Conservation (phyloP, 2,797 vertebrate genomes). For the Acanthis flammea region DNA sequence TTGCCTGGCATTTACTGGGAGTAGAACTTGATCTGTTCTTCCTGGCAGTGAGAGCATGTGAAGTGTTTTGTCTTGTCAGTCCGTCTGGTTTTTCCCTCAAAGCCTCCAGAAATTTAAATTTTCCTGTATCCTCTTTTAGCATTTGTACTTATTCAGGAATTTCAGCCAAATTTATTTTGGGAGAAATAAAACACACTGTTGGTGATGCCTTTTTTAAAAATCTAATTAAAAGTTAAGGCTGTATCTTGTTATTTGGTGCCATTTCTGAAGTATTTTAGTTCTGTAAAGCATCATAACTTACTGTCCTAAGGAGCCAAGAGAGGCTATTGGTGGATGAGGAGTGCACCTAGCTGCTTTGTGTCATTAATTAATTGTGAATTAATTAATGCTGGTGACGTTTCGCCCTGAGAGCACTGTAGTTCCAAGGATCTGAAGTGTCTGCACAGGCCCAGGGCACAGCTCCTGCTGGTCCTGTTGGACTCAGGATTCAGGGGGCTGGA, state of each 20-base stretch:
- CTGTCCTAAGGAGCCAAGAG: background rate
- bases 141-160: background rate
- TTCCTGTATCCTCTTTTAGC: background rate
- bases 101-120: background rate
- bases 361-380: background rate
- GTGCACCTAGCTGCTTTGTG: background rate
- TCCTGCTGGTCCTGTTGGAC: background rate
- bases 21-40: background rate
- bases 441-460: background rate
- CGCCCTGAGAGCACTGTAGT: background rate
- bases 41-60: background rate
- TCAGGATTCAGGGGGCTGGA: background rate
- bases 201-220: background rate
- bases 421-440: background rate
- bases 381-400: background rate
- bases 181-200: background rate
- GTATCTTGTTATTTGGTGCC: background rate
- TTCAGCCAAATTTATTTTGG: background rate
- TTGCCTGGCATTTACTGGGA: conserved; percentile 1
- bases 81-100: background rate
- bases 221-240: background rate
- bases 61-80: background rate
- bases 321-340: background rate
- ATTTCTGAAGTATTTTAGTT: background rate
- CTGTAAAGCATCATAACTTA: background rate